Evolutionary conservation across 2,113 vertebrate species (phyloP), one percentile per base, ranked within the genome.

Genomic region (Sinosuthora webbiana): DNA sequence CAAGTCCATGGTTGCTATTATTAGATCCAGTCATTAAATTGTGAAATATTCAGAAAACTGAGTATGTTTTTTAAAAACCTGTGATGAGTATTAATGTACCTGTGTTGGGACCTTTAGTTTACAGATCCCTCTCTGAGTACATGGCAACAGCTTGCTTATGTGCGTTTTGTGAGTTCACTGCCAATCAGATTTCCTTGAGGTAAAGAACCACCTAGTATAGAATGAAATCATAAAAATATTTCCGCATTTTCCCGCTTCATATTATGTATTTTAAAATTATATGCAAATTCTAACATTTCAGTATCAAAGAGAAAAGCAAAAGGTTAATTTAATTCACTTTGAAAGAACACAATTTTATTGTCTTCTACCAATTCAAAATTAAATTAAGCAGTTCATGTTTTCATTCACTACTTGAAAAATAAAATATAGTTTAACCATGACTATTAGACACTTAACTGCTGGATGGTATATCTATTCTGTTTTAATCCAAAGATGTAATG

Each of bases 321-420:
- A 70, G 81, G 90, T 97, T 98, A 97, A 98, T 96, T 95, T 89
- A 67, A 95, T 93, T 87, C 95, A 97, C 91, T 98, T 98, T 96
- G 80, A 96, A 92, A 94, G 39, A 97, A 97, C 90, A 84, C 69
- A 37, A 95, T 97, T 97, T 94, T 89, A 97, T 94, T 94, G 97
- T 84, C 88, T 86, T 87, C 49, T 78, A 94, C 89, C 69, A 94
- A 93, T 88, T 96, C 89, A 93, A 93, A 83, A 71, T 60, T 92
- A 91, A 97, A 95, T 97, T 62, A 76, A 94, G 12, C 37, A 79
- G 17, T 81, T 90, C 44, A 95, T 89, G 83, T 97, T 98, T 97
- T 97, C 94, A 95, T 93, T 97, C 56, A 87, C 68, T 41, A 62
- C 95, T 97, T 75, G 74, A 96, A 97, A 98, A 98, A 98, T 97